Evolutionary conservation across 2,797 vertebrate genomes (phyloP).

Genomic region (Acanthurus tractus): DNA sequence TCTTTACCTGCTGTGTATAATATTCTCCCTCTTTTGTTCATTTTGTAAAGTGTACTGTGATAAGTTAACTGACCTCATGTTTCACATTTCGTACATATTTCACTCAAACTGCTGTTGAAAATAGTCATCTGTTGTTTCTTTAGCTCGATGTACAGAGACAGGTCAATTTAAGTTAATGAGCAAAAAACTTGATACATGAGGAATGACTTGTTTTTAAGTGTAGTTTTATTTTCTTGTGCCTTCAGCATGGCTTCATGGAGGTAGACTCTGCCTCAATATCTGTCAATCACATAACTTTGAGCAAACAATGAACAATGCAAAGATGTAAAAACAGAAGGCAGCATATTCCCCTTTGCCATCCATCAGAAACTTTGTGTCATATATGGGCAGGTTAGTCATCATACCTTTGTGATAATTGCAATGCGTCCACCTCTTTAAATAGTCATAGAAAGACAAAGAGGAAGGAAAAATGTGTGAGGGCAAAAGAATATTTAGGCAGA

Average conservation of each 20-base stretch:
- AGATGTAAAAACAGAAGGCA: neutral
- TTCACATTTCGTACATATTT: neutral
- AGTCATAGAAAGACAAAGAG: neutral
- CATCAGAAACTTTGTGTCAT: neutral
- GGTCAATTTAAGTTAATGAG: no score
- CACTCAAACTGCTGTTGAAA: neutral
- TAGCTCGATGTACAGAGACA: neutral
- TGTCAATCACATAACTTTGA: neutral
- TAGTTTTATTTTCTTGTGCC: neutral
- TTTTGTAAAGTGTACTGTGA: neutral
- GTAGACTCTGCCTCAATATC: neutral
- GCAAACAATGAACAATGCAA: neutral
- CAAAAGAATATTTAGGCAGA: constrained; percentile 1
- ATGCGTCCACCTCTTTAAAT: neutral
- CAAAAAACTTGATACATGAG: neutral
- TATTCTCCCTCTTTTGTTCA: neutral
- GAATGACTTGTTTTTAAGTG: neutral
- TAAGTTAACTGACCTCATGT: neutral
- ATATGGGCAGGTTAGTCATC: neutral
- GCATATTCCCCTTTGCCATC: neutral
- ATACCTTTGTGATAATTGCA: neutral
- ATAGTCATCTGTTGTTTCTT: neutral
- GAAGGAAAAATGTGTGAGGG: neutral
- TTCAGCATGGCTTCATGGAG: neutral
- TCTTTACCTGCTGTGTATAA: neutral